Base-by-base conservation (phyloP, 2,888 invertebrate species). In the Pterostichus niger region DNA sequence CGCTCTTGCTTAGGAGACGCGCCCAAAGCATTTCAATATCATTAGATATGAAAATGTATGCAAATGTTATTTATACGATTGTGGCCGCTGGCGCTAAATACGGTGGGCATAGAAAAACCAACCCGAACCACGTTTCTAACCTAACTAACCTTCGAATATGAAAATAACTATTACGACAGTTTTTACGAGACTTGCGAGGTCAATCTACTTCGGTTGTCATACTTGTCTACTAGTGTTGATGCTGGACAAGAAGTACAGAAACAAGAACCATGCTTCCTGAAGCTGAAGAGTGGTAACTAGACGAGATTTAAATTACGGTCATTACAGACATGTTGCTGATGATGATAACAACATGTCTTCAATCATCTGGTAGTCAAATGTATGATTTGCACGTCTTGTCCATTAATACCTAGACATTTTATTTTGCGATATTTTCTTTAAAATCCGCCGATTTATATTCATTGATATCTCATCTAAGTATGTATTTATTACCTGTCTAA, bases 1-100 rank as follows among this genome's bases (percentile, higher is more conserved):
- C 40, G 40, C 9, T 40, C 40, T 52, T 17, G 59, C 9, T 44
- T 46, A 40, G 17, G 44, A 40, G 81, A 54, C 64, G 64, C 80
- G 59, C 81, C 81, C 81, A 81, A 13, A 73, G 49, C 64, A 64
- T 80, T 79, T 64, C 80, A 80, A 80, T 81, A 71, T 56, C 54
- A 81, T 81, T 81, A 81, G 54, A 81, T 71, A 81, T 81, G 81
- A 81, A 71, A 71, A 81, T 81, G 35, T 81, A 81, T 81, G 81
- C 71, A 81, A 81, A 71, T 71, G 33, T 80, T 80, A 80, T 80
- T 61, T 79, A 80, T 64, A 33, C 33, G 64, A 80, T 24, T 46
- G 68, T 80, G 31, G 64, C 80, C 80, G 15, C 33, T 52, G 68
- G 68, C 80, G 33, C 68, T 79, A 52, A 52, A 76, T 31, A 76